A percentile compares a stretch with the other conserved stretches of the same genome.
Evolutionary conservation across 2,113 vertebrate genomes (phyloP).

Genomic region (Morone saxatilis): DNA sequence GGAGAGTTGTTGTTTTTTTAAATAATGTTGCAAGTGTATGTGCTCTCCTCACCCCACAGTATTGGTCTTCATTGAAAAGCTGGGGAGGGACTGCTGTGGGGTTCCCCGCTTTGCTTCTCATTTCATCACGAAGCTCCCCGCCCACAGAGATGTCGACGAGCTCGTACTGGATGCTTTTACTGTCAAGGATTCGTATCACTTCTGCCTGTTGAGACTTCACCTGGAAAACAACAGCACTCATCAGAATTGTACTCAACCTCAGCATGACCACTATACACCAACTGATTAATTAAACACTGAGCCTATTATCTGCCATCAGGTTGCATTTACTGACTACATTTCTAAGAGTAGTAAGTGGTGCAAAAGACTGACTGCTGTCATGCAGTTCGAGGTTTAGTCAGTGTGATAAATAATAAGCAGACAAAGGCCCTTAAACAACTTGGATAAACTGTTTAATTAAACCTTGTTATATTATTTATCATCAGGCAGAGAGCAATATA

Average conservation of each 20-base stretch:
- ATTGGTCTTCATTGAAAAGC: conserved; percentile 94
- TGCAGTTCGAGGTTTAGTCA: not conserved
- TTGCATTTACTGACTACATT: not conserved
- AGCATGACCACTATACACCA: not conserved
- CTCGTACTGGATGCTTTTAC: conserved; percentile 93
- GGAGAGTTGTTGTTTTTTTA: not conserved
- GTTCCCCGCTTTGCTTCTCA: conserved; percentile 92
- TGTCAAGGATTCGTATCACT: conserved; percentile 92
- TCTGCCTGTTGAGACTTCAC: conserved; percentile 96
- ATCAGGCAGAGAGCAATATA: not conserved
- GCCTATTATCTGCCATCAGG: not conserved
- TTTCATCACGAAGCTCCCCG: conserved; percentile 90
- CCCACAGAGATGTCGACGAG: conserved; percentile 95
- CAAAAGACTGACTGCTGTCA: not conserved
- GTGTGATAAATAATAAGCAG: not conserved
- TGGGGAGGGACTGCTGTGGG: conserved; percentile 93
- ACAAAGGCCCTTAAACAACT: not conserved
- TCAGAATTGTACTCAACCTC: not conserved
- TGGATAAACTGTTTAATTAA: conserved; percentile 10
- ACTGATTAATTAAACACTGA: not conserved
- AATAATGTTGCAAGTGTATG: not conserved
- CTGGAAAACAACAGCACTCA: conserved; percentile 71
- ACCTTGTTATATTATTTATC: not conserved
- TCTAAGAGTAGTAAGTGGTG: not conserved
- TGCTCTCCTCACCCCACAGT: conserved; percentile 91